Evolutionary conservation across 35 echinoderm and acorn worm genomes (phyloP), one percentile per base, ranked within the genome.

Genomic region (Stichopus chloronotus): DNA sequence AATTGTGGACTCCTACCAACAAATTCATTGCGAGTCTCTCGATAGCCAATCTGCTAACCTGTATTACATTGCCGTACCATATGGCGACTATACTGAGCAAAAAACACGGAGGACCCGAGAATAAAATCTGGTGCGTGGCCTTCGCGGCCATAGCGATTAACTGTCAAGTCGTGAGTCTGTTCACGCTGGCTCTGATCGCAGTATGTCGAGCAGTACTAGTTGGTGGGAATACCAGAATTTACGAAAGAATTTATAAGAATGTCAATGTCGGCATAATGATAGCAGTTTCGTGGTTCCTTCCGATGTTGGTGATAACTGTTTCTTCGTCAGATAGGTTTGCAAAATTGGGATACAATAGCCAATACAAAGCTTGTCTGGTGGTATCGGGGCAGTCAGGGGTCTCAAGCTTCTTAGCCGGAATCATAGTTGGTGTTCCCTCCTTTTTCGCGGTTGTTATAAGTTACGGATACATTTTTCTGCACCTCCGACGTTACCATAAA

Each of bases 1-100:
- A 76, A 59, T 71, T 96, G 59, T 89, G 86, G 79, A 96, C 87
- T 3, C 76, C 82, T 4, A 94, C 92, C 16, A 96, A 96, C 57
- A 57, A 78, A 13, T 96, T 96, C 60, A 89, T 94, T 6, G 92
- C 93, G 7, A 91, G 59, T 57, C 88, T 96, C 14, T 88, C 92
- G n/a, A 68, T 63, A 17, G 65, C 76, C 5, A 92, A 96, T 58
- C 72, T 96, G 14, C 53, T 94, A 6, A 78, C 63, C 10, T 63
- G 87, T 53, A 17, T 90, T 11, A 77, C 90, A 10, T 2, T 93
- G 6, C 91, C 90, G 72, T 81, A 58, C 12, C 83, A 92, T 12
- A 85, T 63, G 8, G 30, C 52, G 23, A 77, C 94, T 0, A 23
- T 92, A 22, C 72, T 95, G 5, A 79, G 79, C 25, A 21, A 21